Percentiles rank a stretch among this genome's conserved stretches.
Evolutionary conservation across 2,113 vertebrate genomes (phyloP).

Genomic region (Chaetodon trifascialis): DNA sequence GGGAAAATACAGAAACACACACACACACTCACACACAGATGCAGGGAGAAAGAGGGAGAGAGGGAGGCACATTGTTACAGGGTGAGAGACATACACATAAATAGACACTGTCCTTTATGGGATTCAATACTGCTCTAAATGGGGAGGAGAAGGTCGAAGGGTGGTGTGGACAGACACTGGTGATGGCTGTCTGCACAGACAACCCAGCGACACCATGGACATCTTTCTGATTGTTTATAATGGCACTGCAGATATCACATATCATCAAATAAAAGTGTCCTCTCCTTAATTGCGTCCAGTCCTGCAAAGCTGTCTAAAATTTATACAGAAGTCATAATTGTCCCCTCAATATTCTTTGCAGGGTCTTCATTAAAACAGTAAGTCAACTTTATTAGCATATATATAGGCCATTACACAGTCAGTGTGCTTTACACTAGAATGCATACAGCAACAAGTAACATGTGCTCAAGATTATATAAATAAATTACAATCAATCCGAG

Average conservation of each 20-base stretch:
- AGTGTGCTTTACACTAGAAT: background rate
- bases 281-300: background rate
- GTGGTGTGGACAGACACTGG: slow-evolving; percentile 12
- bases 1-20: background rate
- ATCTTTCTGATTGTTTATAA: slow-evolving; percentile 31
- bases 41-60: background rate
- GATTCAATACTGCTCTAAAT: slow-evolving; percentile 36
- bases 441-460: background rate
- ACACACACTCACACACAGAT: background rate
- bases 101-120: slow-evolving; percentile 37
- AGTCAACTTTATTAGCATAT: background rate
- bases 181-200: slow-evolving; percentile 27
- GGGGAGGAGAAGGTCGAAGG: slow-evolving; percentile 4
- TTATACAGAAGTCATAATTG: background rate
- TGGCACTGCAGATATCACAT: slow-evolving; percentile 7
- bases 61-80: background rate
- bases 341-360: background rate
- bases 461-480: background rate
- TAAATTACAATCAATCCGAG: background rate
- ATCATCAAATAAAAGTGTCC: slow-evolving; percentile 15
- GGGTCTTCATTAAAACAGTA: background rate
- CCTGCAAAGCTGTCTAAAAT: slow-evolving; percentile 14
- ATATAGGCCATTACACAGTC: background rate
- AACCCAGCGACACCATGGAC: background rate
- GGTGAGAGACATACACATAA: slow-evolving; percentile 23